Percentiles rank a stretch among this genome's conserved stretches.
phyloP scores from a whole-genome alignment of 2,888 invertebrate genomes.

The Metacarcinus magister region DNA sequence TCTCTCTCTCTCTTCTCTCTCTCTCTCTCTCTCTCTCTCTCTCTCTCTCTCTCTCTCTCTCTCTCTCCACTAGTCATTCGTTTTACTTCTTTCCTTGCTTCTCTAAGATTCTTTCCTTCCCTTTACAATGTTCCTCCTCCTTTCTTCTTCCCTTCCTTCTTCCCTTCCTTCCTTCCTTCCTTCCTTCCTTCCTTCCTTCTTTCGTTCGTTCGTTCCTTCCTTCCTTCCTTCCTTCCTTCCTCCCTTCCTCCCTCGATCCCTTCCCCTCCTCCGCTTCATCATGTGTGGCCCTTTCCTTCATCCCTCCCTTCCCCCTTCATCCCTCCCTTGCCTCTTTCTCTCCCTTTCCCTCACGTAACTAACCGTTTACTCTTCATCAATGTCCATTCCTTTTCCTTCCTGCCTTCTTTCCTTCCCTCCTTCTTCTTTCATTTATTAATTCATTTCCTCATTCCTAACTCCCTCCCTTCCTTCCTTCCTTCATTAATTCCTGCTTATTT shows the following conservation, averaged over 20 bases:
- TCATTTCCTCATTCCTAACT: not conserved
- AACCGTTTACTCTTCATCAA: not conserved
- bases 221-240: too few species aligned
- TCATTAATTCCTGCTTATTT: not conserved
- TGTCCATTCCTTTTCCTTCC: not conserved
- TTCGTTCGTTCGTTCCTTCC: too few species aligned
- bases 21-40: not conserved
- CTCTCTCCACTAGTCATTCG: not conserved
- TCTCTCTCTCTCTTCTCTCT: not conserved
- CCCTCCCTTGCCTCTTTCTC: not conserved
- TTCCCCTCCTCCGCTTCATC: not conserved
- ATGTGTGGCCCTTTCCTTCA: not conserved
- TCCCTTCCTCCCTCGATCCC: not conserved
- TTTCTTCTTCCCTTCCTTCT: not conserved
- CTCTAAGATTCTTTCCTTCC: not conserved
- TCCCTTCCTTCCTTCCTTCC: not conserved
- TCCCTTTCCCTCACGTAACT: conserved; percentile 41
- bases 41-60: not conserved
- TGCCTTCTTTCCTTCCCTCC: not conserved
- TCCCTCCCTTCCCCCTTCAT: not conserved
- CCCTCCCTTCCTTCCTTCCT: not conserved
- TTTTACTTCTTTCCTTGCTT: not conserved
- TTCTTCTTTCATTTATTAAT: not conserved
- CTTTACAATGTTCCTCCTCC: not conserved
- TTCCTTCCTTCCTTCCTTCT: not conserved